Percentiles rank a stretch among this genome's conserved stretches.
Conservation (phyloP, 2,888 invertebrate genomes). For the Cataglyphis altisquamis region DNA sequence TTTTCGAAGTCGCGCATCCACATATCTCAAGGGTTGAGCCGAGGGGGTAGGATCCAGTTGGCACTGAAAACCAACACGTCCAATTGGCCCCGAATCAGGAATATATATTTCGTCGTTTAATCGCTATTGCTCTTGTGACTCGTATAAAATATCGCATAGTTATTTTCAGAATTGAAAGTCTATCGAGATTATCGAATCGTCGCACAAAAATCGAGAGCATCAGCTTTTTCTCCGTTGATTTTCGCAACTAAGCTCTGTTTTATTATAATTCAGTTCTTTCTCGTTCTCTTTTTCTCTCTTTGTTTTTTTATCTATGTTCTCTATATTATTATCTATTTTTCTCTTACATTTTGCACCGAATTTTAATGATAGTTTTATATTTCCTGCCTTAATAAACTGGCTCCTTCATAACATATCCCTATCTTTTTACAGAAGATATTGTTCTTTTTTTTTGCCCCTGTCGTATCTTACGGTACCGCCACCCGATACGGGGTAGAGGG, state of each 20-base stretch:
- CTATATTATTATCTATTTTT: constrained; percentile 4
- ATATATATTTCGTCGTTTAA: constrained; percentile 60
- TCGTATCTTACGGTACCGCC: constrained; percentile 72
- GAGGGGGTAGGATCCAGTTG: constrained; percentile 74
- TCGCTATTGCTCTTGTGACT: constrained; percentile 24
- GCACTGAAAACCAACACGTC: constrained; percentile 82
- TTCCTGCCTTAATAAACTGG: neutral
- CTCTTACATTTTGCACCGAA: constrained; percentile 14
- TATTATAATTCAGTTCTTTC: constrained; percentile 33
- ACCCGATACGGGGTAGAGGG: constrained; percentile 76
- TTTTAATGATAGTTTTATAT: constrained; percentile 13
- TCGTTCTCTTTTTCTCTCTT: constrained; percentile 20
- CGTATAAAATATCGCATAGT: neutral
- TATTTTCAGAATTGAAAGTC: constrained; percentile 13
- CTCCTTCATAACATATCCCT: neutral
- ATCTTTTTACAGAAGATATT: constrained; percentile 27
- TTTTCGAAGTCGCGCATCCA: constrained; percentile 80
- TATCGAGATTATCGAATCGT: constrained; percentile 2
- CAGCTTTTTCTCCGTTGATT: neutral
- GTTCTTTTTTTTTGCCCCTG: constrained; percentile 39
- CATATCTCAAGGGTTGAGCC: constrained; percentile 80
- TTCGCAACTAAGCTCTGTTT: constrained; percentile 4
- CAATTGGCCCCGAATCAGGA: constrained; percentile 76
- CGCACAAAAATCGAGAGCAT: constrained; percentile 25
- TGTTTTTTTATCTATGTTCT: constrained; percentile 25